Percentiles rank a stretch among this genome's conserved stretches.
Conservation (phyloP, 2,113 vertebrate species). For the Tauraco erythrolophus region DNA sequence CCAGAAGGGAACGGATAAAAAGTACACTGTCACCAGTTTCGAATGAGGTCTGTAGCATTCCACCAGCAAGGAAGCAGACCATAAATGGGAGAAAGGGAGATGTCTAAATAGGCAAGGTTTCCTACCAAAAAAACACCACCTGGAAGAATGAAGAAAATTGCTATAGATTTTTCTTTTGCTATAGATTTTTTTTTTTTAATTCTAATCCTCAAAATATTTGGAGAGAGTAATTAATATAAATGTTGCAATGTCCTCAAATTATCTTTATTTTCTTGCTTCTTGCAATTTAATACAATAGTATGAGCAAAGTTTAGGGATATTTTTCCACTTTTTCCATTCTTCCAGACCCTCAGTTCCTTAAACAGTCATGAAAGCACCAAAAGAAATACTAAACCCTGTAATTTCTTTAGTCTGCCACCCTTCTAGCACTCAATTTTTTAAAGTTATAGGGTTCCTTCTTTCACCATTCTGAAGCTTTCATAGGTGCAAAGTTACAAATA, state of each 20-base stretch:
- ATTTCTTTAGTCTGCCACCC: neutral
- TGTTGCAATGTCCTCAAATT: neutral
- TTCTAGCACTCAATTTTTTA: neutral
- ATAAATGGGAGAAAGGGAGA: neutral
- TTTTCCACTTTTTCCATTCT: neutral
- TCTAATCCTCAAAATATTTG: neutral
- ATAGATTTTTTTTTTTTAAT: neutral
- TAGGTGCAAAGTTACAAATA: neutral
- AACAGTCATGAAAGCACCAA: neutral
- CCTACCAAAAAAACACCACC: neutral
- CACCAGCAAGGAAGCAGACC: neutral
- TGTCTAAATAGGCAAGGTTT: neutral
- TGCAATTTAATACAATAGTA: neutral
- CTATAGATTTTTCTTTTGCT: neutral
- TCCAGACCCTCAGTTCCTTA: neutral
- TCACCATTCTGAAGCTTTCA: neutral
- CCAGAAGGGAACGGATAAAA: conserved; percentile 4
- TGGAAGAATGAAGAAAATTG: neutral
- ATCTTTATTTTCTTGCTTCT: neutral
- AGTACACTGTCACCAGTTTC: neutral
- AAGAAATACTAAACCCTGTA: neutral
- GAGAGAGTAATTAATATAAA: neutral
- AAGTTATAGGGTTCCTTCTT: neutral
- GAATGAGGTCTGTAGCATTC: neutral
- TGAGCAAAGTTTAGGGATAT: neutral